Evolutionary conservation across 2,888 invertebrate genomes (phyloP), one percentile per base, ranked within the genome.

Genomic region (Eremobia ochroleuca): DNA sequence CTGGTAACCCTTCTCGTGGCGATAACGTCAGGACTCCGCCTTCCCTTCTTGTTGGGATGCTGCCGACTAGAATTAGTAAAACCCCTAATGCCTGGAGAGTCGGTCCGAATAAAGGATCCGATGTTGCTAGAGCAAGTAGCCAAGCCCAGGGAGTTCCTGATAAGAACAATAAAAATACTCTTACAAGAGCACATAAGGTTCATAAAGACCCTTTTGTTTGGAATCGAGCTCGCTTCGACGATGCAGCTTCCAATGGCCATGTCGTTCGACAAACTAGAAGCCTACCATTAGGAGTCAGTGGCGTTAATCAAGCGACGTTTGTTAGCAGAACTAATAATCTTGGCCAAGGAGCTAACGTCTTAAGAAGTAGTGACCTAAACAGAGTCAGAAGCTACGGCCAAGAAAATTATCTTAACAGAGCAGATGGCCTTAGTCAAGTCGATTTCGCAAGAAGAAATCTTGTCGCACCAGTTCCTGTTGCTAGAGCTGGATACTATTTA

Each of bases 341-440:
- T 69, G 25, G 6, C 15, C 40, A 58, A 52, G 49, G 28, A 81
- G 11, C 15, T 18, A 73, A 81, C 25, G 4, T 40, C 31, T 73
- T 81, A 74, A 74, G 64, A 72, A 61, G 28, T 34, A 79, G 18
- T 79, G 34, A 71, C 46, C 13, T 43, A 40, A 46, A 58, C 34
- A 34, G 15, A 43, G 71, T 4, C 34, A 70, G 52, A 8, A 34
- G 15, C 31, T 58, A 55, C 34, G 8, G 1, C 28, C 81, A 73
- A 49, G n/a, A 25, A 69, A 61, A 66, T 43, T 49, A 66, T 67
- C 13, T 61, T 34, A 46, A 72, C 21, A 76, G 55, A 58, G 46
- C n/a, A 28, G 31, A 61, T 34, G 46, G 31, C n/a, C 18, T 25
- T 43, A 52, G 15, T 31, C 62, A 72, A 62, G 31, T 25, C 11